Evolutionary conservation across 2,797 vertebrate genomes (phyloP), one percentile per base, ranked within the genome.

Genomic region (Toxotes lorentzi): DNA sequence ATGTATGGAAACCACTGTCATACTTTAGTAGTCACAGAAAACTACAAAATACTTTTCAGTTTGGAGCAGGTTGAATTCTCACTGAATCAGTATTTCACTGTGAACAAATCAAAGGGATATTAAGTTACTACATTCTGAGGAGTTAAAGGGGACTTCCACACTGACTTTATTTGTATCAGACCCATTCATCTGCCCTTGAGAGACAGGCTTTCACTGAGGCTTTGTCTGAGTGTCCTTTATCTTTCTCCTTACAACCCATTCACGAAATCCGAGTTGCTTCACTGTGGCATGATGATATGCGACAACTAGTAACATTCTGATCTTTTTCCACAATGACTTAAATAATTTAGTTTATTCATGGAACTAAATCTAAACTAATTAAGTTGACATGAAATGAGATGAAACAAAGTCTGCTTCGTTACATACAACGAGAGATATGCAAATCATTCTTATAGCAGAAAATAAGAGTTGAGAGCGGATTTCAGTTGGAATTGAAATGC

Each of bases 81-180:
- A 57, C 34, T 35, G 13, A n/a, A 54, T 35, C 30, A 64, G 2
- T 43, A 51, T 75, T 66, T 54, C 41, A 21, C 17, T 66, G 32
- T 53, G 40, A 64, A 27, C 16, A 69, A 19, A 84, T 77, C 69
- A 76, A 78, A 77, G 65, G 40, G n/a, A 56, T 84, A 83, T 87
- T 63, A 61, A 17, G 68, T 76, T 86, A 74, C 79, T 30, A 58
- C 16, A 56, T 45, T 68, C 11, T 41, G 54, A 66, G 61, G 35
- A 69, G 13, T 23, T 38, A 17, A 23, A 65, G 82, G 89, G 88
- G 70, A 86, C 75, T 92, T 92, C 88, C 85, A 82, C 60, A 19
- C 57, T 32, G 57, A 64, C 67, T 76, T 67, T 79, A 59, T 74
- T 21, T 40, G 50, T 72, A 83, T 86, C 73, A 70, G 21, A 35